phyloP scores from a whole-genome alignment of 2,797 vertebrate genomes.

The Gastrophryne carolinensis region DNA sequence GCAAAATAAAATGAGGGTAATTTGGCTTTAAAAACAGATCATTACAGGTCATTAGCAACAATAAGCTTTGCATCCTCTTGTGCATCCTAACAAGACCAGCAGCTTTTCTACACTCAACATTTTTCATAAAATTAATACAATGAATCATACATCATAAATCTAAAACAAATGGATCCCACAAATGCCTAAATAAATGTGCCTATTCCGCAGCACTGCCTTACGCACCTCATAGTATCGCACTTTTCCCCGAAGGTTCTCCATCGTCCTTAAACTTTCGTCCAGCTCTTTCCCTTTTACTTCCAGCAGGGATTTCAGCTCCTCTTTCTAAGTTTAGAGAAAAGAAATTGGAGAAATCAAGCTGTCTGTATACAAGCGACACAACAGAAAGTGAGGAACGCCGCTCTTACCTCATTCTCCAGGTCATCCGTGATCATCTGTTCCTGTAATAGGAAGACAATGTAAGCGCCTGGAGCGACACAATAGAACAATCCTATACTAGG shows the following conservation, averaged over 20 bases:
- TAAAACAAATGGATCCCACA: too few species aligned
- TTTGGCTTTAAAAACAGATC: too few species aligned
- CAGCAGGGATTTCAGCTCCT: conserved; percentile 82
- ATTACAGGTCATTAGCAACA: too few species aligned
- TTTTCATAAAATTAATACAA: too few species aligned
- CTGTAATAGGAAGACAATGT: conserved; percentile 58
- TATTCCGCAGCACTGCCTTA: not conserved
- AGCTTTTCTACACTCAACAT: too few species aligned
- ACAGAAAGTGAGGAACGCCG: not conserved
- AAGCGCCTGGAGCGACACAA: not conserved
- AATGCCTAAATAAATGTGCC: too few species aligned
- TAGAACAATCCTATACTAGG: not conserved
- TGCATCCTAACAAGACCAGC: too few species aligned
- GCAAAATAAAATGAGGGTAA: too few species aligned
- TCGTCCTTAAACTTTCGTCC: conserved; percentile 80
- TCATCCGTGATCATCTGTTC: conserved; percentile 76
- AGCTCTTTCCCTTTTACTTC: conserved; percentile 79
- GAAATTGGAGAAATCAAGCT: not conserved
- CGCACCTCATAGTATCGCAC: conserved; percentile 85
- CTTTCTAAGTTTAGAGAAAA: conserved; percentile 71
- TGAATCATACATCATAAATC: too few species aligned
- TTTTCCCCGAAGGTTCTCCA: conserved; percentile 87
- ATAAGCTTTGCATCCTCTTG: too few species aligned
- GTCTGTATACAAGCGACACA: not conserved
- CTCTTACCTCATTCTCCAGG: conserved; percentile 71